Evolutionary conservation across 2,888 invertebrate species (phyloP).

Genomic region (Cosmia trapezina): DNA sequence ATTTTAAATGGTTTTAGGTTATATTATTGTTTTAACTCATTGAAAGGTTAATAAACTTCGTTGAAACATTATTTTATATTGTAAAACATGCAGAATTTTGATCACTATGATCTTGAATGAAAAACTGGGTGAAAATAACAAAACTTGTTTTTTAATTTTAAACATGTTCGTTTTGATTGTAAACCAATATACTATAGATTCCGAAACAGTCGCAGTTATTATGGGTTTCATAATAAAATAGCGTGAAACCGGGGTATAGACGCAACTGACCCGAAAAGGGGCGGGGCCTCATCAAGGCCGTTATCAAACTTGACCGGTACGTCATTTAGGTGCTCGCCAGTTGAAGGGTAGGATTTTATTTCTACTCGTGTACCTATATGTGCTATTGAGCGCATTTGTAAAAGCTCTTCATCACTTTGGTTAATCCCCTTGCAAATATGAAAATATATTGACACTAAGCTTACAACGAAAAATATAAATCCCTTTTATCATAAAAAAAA

Average conservation of each 20-base stretch:
- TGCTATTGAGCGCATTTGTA: neutral
- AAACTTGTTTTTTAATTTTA: no score
- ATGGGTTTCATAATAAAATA: no score
- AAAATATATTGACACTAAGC: neutral
- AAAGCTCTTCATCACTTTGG: conserved; percentile 9
- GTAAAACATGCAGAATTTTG: neutral
- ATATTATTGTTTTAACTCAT: neutral
- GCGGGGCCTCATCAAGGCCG: no score
- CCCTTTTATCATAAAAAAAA: conserved; percentile 1
- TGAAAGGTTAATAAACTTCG: neutral
- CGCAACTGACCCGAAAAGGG: no score
- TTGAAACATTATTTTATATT: neutral
- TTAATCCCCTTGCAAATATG: conserved; percentile 20
- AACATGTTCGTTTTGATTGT: no score
- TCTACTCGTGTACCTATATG: neutral
- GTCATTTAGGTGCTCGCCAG: no score
- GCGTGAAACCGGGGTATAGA: no score
- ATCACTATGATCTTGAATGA: neutral
- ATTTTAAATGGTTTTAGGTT: neutral
- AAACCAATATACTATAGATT: no score
- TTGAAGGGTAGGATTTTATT: neutral
- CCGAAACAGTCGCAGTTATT: no score
- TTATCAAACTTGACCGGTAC: no score
- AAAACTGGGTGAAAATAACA: no score
- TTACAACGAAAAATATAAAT: conserved; percentile 5